These are phyloP conservation scores for Napeogenes sylphis DNA, from an alignment of 2,888 invertebrate genomes.

Conservation along the genomic window DNA sequence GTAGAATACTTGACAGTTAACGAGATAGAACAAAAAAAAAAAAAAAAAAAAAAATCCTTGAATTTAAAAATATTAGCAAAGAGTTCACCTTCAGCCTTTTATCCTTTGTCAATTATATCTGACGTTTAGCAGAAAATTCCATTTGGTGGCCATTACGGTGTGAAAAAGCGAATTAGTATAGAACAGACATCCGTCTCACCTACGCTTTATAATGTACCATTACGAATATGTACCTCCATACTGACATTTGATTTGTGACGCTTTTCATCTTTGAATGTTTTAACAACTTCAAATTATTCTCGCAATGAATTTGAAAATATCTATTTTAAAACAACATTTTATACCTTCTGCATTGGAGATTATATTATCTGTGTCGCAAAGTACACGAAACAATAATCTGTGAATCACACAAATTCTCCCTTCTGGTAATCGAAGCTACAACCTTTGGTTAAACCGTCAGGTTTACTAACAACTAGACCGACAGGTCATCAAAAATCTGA, in stretches of 20 bases:
- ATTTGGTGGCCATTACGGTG: conserved; percentile 1
- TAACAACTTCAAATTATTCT: neutral
- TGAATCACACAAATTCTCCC: no score
- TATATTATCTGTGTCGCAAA: no score
- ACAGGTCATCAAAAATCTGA: no score
- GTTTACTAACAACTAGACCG: no score
- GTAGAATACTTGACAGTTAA: neutral
- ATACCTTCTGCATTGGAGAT: no score
- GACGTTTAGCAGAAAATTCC: conserved; percentile 4
- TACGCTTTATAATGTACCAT: neutral
- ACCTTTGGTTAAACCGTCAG: no score
- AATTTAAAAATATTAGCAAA: conserved; percentile 1
- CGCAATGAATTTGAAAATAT: neutral
- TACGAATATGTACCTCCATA: no score
- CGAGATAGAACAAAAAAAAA: neutral
- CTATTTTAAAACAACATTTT: no score
- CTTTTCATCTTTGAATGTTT: neutral
- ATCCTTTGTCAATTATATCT: conserved; percentile 4
- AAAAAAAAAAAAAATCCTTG: neutral
- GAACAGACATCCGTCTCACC: neutral
- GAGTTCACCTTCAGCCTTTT: neutral
- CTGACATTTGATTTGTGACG: no score
- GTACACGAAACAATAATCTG: no score
- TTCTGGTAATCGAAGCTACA: no score
- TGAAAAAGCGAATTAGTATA: neutral